Evolutionary conservation across 2,888 invertebrate species (phyloP).

Genomic region (Eristalinus sepulchralis): DNA sequence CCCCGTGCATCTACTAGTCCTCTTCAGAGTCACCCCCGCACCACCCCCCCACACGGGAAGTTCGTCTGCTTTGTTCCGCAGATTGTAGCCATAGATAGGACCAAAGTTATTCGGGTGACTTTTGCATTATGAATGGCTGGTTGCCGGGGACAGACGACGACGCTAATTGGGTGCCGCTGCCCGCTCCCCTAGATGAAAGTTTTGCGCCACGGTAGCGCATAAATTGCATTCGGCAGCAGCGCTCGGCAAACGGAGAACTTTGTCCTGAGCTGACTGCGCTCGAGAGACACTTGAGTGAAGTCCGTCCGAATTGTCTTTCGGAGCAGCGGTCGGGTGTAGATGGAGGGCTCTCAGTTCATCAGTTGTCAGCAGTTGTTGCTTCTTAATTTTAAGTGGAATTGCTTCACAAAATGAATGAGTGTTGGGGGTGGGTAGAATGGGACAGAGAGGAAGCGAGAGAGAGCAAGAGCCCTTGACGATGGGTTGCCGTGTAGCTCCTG

Average conservation of each 20-base stretch:
- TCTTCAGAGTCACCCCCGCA: neutral
- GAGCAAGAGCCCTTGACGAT: no score
- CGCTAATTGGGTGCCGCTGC: constrained; percentile 15
- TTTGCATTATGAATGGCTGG: constrained; percentile 16
- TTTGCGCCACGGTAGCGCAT: neutral
- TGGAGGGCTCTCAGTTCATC: neutral
- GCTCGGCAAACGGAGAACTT: neutral
- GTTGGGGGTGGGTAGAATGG: neutral
- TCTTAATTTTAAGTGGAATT: neutral
- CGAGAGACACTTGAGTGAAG: neutral
- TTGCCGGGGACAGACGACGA: neutral
- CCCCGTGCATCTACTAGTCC: neutral
- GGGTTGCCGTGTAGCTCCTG: no score
- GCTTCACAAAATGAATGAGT: neutral
- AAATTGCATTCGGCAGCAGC: neutral
- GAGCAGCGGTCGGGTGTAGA: neutral
- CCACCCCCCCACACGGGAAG: neutral
- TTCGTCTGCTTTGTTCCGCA: neutral
- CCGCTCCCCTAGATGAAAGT: neutral
- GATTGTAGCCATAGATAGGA: constrained; percentile 1
- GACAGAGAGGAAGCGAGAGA: no score
- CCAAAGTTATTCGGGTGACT: constrained; percentile 26
- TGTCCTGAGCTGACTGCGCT: neutral
- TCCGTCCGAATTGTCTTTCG: neutral
- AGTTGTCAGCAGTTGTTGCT: neutral